Conservation (phyloP, 2,797 vertebrate genomes). For the Artibeus jamaicensis region DNA sequence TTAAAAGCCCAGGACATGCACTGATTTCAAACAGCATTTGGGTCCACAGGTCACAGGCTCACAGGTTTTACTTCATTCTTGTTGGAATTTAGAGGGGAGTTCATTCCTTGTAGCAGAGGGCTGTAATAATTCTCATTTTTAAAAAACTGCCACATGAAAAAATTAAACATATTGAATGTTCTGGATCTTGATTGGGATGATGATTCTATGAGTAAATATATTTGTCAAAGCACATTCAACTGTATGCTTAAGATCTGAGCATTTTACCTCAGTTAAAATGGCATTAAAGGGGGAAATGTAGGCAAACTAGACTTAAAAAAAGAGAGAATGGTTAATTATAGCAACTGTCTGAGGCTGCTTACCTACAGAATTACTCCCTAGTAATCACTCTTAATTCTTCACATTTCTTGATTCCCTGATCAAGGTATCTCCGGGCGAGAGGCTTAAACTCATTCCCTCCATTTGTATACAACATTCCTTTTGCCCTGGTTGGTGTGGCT, state of each 20-base stretch:
- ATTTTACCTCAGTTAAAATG: background rate
- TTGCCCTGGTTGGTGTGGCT: background rate
- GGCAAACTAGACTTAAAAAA: background rate
- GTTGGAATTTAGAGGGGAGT: conserved; percentile 1
- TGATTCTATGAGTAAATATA: background rate
- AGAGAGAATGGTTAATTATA: conserved; percentile 61
- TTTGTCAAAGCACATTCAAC: background rate
- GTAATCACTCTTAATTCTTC: conserved; percentile 77
- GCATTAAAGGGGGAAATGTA: background rate
- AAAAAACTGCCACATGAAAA: background rate
- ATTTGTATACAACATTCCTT: conserved; percentile 44
- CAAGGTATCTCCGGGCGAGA: conserved; percentile 46
- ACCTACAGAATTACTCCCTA: conserved; percentile 67
- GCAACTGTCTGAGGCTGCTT: conserved; percentile 49
- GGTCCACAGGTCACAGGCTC: background rate
- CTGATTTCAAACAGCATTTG: conserved; percentile 29
- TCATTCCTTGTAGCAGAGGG: background rate
- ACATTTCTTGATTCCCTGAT: conserved; percentile 65
- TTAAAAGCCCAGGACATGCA: conserved; percentile 17
- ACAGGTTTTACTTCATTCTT: conserved; percentile 8
- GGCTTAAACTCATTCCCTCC: conserved; percentile 33
- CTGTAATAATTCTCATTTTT: background rate
- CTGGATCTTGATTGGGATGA: background rate
- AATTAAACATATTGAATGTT: background rate
- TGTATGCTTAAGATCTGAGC: background rate